These are phyloP conservation scores for Arenicola marina DNA, from an alignment of 2,888 invertebrate genomes.

Conservation along the genomic window DNA sequence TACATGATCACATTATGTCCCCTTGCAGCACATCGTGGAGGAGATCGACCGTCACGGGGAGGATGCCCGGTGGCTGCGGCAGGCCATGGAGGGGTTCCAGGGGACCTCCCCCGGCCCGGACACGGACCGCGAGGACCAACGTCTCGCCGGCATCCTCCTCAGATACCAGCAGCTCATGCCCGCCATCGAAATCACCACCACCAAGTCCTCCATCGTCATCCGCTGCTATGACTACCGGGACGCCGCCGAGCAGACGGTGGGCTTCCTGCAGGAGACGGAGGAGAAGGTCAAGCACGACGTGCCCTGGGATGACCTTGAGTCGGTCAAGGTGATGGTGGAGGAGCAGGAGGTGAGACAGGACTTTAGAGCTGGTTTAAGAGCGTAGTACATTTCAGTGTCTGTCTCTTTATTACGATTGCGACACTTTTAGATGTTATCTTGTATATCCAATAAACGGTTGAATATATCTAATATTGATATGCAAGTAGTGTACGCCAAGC, in stretches of 20 bases:
- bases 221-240: conserved; percentile 90
- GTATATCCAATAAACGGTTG: no score
- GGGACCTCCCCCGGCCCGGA: conserved; percentile 83
- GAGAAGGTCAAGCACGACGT: conserved; percentile 61
- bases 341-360: conserved; percentile 87
- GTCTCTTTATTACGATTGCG: no score
- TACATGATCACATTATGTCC: no score
- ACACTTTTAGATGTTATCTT: no score
- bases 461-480: no score
- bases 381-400: neutral
- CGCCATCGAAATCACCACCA: conserved; percentile 88
- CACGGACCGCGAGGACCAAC: conserved; percentile 78
- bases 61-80: conserved; percentile 94
- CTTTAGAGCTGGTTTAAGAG: no score
- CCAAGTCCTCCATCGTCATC: conserved; percentile 88
- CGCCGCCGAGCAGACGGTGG: conserved; percentile 82
- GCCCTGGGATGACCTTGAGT: conserved; percentile 72
- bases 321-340: conserved; percentile 75
- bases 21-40: conserved; percentile 83
- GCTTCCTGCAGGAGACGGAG: conserved; percentile 61
- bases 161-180: conserved; percentile 80
- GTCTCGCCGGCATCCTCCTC: conserved; percentile 79
- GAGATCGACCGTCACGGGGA: conserved; percentile 89
- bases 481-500: no score
- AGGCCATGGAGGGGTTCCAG: conserved; percentile 83